Evolutionary conservation across 2,888 invertebrate species (phyloP), one percentile per base, ranked within the genome.

Genomic region (Brachypalpus laphriformis): DNA sequence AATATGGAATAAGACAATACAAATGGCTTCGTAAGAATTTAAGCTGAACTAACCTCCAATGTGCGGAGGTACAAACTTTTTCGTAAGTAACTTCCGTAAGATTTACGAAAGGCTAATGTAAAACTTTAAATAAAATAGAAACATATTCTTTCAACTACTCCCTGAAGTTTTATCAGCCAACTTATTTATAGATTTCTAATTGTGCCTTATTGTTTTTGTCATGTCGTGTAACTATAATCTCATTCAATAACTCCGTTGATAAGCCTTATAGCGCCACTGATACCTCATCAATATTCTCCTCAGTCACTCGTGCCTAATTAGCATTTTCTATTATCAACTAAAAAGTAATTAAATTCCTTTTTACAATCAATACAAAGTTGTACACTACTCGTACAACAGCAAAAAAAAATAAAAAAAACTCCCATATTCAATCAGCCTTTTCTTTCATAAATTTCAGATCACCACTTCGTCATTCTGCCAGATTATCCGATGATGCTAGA

Each of bases 401-500:
- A 28, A 2, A 25, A 25, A 2, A 25, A 25, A 25, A 25, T 3
- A 25, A 25, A 47, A 34, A 14, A 37, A 18, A 63, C 22, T 51
- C 51, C 37, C 51, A 54, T 40, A n/a, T 54, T 42, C 18, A 68
- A 16, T 7, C 22, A 16, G n/a, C 45, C 11, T 63, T 11, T 61
- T 45, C 20, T 51, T 16, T 56, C 6, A 57, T 25, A 1, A n/a
- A 34, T 68, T 78, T 57, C 80, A 83, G 83, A 83, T 83, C 74
- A 57, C 65, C 78, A 18, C 74, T 83, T 70, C 70, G 66, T 22
- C 28, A 70, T 65, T 80, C 80, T 65, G 68, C 74, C 8, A 49
- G 68, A 83, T 75, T 80, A 34, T 63, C 74, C 14, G 40, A 83
- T 57, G 68, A 83, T 80, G 83, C 49, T 51, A 70, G 74, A 75